A percentile compares a stretch with the other conserved stretches of the same genome.
These are phyloP conservation scores for Alloplasta piceator DNA, from an alignment of 2,888 invertebrate species.

Conservation along the genomic window DNA sequence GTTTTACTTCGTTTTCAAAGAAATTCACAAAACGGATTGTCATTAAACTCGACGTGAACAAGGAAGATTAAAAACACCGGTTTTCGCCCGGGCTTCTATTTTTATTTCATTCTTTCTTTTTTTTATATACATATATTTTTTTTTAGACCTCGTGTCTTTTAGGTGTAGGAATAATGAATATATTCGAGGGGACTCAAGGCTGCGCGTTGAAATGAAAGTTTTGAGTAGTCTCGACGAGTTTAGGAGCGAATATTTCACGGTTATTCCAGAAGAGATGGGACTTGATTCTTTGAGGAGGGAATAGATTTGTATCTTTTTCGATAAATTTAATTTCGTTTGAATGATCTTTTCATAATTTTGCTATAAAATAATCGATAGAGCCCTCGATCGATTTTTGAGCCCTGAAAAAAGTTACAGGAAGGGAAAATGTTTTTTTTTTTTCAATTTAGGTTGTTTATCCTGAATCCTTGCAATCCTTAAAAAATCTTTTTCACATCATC, in stretches of 20 bases:
- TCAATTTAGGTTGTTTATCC: too few relatives aligned
- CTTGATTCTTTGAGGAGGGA: too few relatives aligned
- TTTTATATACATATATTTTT: neutral
- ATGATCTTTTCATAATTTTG: too few relatives aligned
- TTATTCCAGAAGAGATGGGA: too few relatives aligned
- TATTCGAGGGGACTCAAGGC: slow-evolving; percentile 1
- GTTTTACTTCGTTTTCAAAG: neutral
- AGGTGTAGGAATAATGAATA: slow-evolving; percentile 28
- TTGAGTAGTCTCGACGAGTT: slow-evolving; percentile 5
- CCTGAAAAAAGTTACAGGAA: too few relatives aligned
- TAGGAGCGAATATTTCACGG: slow-evolving; percentile 27
- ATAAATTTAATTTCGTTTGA: too few relatives aligned
- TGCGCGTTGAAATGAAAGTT: slow-evolving; percentile 26
- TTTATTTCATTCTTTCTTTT: slow-evolving; percentile 5
- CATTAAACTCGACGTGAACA: slow-evolving; percentile 31
- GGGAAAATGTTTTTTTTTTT: too few relatives aligned
- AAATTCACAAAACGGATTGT: slow-evolving; percentile 23
- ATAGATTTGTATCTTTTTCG: too few relatives aligned
- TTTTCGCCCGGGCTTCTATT: neutral
- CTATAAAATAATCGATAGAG: too few relatives aligned
- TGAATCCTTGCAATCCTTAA: too few relatives aligned
- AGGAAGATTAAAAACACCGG: slow-evolving; percentile 25
- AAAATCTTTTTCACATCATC: too few relatives aligned
- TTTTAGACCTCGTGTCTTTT: neutral
- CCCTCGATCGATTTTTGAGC: too few relatives aligned